Conservation (phyloP, 2,888 invertebrate species). For the Ormia ochracea region DNA sequence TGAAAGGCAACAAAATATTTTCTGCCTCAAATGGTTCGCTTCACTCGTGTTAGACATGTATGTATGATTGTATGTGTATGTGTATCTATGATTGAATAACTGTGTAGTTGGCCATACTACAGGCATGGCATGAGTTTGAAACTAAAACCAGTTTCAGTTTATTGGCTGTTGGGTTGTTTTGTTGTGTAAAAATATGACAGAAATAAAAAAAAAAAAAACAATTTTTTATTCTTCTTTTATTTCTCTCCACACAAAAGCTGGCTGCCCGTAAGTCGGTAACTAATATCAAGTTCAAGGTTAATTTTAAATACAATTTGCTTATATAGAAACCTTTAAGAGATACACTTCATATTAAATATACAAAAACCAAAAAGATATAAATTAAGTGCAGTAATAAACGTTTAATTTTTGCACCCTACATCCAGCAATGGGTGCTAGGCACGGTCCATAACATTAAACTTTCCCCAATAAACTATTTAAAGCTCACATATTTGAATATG, state of each 20-base stretch:
- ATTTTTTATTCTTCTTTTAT: constrained; percentile 23
- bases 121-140: constrained; percentile 19
- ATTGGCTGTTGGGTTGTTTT: constrained; percentile 2
- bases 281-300: constrained; percentile 68
- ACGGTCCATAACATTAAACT: no score
- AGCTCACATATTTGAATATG: no score
- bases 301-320: constrained; percentile 62
- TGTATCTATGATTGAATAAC: no score
- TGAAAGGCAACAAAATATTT: not conserved
- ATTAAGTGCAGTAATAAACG: constrained; percentile 32
- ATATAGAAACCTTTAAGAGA: constrained; percentile 38
- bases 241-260: constrained; percentile 30
- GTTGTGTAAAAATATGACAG: constrained; percentile 27
- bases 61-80: no score
- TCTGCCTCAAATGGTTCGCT: not conserved
- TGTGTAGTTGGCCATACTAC: constrained; percentile 3
- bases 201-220: not conserved
- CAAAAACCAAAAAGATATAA: constrained; percentile 14
- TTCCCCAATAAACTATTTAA: no score
- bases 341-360: constrained; percentile 16
- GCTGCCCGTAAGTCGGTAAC: constrained; percentile 62
- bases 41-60: constrained; percentile 42
- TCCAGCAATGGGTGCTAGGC: not conserved
- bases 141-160: constrained; percentile 51
- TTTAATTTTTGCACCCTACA: constrained; percentile 23